Evolutionary conservation across 1,140 invertebrate species (phyloP), one percentile per base, ranked within the genome.

Genomic region (Babylonia areolata): DNA sequence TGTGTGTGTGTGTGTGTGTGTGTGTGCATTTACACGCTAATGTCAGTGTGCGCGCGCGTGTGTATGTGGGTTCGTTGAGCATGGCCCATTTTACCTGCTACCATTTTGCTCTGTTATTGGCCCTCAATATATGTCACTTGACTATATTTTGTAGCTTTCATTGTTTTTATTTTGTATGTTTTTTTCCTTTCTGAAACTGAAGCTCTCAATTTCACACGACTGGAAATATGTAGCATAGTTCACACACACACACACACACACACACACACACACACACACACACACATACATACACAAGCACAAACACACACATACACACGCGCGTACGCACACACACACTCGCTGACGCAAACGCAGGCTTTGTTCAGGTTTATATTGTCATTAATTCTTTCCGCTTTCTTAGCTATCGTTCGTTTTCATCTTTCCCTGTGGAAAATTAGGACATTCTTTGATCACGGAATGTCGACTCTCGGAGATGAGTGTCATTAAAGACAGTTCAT

Each of bases 1-100:
- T 77, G 73, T 77, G 73, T 77, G 73, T 77, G 73, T 77, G 73
- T 77, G 73, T 77, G 73, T 77, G 73, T 71, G 73, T 77, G 73
- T 77, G 73, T 77, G 73, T 77, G 73, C 37, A 33, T 77, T 17
- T 40, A 33, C 37, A 33, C 37, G 73, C 37, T 17, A 35, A 33
- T 77, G 73, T 37, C 17, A 35, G 73, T 77, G 73, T 37, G 73
- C 37, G 73, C 31, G 73, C 37, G 37, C 37, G n/a, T 77, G 73
- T 77, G 31, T 37, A 33, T 35, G 35, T 33, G 73, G 5, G 31
- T 35, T 9, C 37, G n/a, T 37, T 9, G 46, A 51, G 6, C 6
- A 71, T 5, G 33, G 28, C 9, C 69, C 9, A 9, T 11, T 9
- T n/a, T n/a, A n/a, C n/a, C n/a, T n/a, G n/a, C n/a, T n/a, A n/a